Evolutionary conservation across 2,888 invertebrate species (phyloP).

Genomic region (Chloroclysta siterata): DNA sequence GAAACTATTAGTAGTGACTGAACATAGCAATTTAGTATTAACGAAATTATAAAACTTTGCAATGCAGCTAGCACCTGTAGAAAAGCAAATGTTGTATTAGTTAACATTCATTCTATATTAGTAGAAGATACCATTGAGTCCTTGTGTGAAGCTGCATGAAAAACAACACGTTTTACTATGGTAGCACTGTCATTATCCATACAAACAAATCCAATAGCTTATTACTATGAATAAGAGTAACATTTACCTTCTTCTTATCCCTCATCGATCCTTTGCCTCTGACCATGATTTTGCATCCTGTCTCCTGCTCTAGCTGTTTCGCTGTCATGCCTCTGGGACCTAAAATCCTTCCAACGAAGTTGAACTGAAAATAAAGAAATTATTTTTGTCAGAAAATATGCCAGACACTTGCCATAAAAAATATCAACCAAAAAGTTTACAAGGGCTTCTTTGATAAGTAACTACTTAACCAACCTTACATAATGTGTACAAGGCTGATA

Average conservation of each 20-base stretch:
- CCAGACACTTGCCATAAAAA: not conserved
- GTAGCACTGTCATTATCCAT: not conserved
- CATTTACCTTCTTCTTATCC: slow-evolving; percentile 98
- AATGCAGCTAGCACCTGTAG: slow-evolving; percentile 34
- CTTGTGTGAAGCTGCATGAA: slow-evolving; percentile 34
- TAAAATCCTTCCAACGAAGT: slow-evolving; percentile 99
- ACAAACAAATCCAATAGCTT: not conserved
- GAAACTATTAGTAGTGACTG: slow-evolving; percentile 10
- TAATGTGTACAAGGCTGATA: not conserved
- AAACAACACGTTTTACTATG: slow-evolving; percentile 26
- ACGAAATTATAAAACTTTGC: slow-evolving; percentile 4
- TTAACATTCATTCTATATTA: slow-evolving; percentile 28
- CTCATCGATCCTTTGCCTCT: slow-evolving; percentile 99
- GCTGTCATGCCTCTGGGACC: slow-evolving; percentile 99
- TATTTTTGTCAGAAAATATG: slow-evolving; percentile 7
- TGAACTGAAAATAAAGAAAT: slow-evolving; percentile 93
- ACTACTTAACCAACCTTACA: not conserved
- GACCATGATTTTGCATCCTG: slow-evolving; percentile 99
- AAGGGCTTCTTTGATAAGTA: not conserved
- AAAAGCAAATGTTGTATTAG: slow-evolving; percentile 37
- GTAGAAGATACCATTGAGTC: slow-evolving; percentile 35
- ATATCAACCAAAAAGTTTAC: not conserved
- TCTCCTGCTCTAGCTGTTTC: slow-evolving; percentile 99
- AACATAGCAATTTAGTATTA: slow-evolving; percentile 10
- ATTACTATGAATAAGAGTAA: not conserved